Base-by-base conservation (phyloP, 2,113 vertebrate species). In the Taurulus bubalis region DNA sequence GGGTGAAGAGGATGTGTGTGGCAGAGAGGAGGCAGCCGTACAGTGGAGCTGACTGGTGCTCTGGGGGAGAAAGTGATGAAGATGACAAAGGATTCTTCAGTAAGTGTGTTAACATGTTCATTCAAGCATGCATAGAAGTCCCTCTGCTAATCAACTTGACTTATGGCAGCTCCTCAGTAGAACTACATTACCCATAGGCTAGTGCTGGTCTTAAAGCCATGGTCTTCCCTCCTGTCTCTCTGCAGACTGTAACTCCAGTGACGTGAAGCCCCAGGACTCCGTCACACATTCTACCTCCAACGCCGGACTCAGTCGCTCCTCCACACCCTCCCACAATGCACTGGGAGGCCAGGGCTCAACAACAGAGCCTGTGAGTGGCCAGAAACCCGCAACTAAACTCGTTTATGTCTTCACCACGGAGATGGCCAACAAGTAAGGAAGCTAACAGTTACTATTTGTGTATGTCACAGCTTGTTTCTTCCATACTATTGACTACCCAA, bases 321-420 rank as follows among this genome's bases (percentile, higher is more conserved):
- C 98, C 94, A 98, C 97, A 12, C 98, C 97, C 73, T 97, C 97
- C 85, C 98, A 98, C 89, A 96, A 95, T 92, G 80, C 94, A 71
- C 77, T 94, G 75, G 97, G 96, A 92, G 96, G 96, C 77, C 95
- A 95, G 75, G 95, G 96, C 87, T 90, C 96, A 75, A 89, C 94
- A 87, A 94, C 97, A 60, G 98, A 99, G 82, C 84, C 91, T 71
- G 85, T 94, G 62, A 95, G 96, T 34, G 95, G 95, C 71, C 97
- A 97, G 94, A 99, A 99, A 95, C 95, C 96, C 75, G 96, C 96
- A 84, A 95, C 97, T 88, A 99, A 99, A 96, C 96, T 99, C 80
- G 97, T 98, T 91, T 99, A 99, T n/a, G 98, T 99, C 92, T 99
- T 99, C 93, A 98, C 98, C 92, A 99, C 98, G 87, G 97, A 99